phyloP scores from a whole-genome alignment of 2,797 vertebrate species.

The Lithobates sylvaticus region DNA sequence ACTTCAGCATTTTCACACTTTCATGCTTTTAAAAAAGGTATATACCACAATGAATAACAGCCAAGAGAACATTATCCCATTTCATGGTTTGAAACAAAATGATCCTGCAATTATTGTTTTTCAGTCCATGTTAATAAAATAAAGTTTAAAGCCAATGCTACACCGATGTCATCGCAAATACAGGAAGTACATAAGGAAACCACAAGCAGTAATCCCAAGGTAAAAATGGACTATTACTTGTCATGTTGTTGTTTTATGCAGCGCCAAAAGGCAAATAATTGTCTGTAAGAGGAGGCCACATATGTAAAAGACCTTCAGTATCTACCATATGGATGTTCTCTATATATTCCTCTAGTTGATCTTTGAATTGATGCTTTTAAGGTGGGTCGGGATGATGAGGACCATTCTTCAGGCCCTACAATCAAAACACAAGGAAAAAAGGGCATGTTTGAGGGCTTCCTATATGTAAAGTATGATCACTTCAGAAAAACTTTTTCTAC shows the following conservation, averaged over 20 bases:
- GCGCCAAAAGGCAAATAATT: constrained; percentile 82
- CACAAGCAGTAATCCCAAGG: constrained; percentile 78
- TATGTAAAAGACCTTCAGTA: constrained; percentile 96
- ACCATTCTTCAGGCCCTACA: constrained; percentile 94
- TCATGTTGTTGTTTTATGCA: constrained; percentile 83
- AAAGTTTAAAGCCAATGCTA: constrained; percentile 74
- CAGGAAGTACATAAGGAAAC: constrained; percentile 78
- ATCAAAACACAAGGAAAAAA: constrained; percentile 68
- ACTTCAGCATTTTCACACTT: constrained; percentile 80
- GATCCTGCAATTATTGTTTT: constrained; percentile 71
- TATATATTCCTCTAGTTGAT: constrained; percentile 93
- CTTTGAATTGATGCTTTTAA: constrained; percentile 92
- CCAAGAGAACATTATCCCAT: constrained; percentile 81
- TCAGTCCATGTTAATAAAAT: constrained; percentile 80
- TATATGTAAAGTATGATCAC: not conserved
- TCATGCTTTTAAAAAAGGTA: constrained; percentile 81
- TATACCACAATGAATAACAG: constrained; percentile 85
- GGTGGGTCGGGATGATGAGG: constrained; percentile 80
- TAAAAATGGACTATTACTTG: constrained; percentile 88
- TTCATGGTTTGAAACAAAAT: constrained; percentile 77
- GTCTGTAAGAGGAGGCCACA: constrained; percentile 85
- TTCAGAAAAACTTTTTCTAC: not conserved
- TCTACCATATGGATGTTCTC: constrained; percentile 99
- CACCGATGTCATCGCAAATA: constrained; percentile 76
- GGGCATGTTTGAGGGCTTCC: not conserved